Evolutionary conservation across 1,140 invertebrate genomes (phyloP), one percentile per base, ranked within the genome.

Genomic region (Monochamus saltuarius): DNA sequence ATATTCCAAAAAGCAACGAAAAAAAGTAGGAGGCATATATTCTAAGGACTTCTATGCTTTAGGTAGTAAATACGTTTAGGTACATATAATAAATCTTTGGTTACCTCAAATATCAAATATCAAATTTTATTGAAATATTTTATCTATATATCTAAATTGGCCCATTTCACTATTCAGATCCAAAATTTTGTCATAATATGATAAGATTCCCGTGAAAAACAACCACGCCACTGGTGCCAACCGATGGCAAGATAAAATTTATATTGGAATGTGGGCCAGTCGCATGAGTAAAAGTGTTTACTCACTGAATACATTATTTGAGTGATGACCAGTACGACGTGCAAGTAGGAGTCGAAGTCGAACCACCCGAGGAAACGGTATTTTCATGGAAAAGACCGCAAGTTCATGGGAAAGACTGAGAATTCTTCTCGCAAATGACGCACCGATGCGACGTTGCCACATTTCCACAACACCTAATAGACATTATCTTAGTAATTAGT

Each of bases 331-430:
- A 51, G 37, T 36, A 29, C 37, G 34, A 10, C 14, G 34, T 34
- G 49, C 37, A 51, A 35, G 49, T 42, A 42, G 39, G n/a, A 47
- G 45, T 47, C 45, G 11, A 16, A 47, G 17, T 29, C 22, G 22
- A 29, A 29, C 22, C 22, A 29, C 45, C 45, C 45, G 45, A 47
- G 54, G 29, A 52, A 60, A 37, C 58, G 42, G 50, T 45, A 61
- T 55, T 66, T 68, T 61, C 64, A 56, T 56, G 61, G 58, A 69
- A 67, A 60, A 61, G 49, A 58, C 59, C 49, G 19, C 47, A 40
- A 52, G 58, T 69, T 69, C 67, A 65, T 69, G 65, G 57, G 67
- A 69, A 69, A 63, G n/a, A 39, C 49, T 40, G 19, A 37, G 16
- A 35, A 11, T 47, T 47, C 29, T 47, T 6, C 17, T 19, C 14